Evolutionary conservation across 2,888 invertebrate species (phyloP).

Genomic region (Epsilonema sp.): DNA sequence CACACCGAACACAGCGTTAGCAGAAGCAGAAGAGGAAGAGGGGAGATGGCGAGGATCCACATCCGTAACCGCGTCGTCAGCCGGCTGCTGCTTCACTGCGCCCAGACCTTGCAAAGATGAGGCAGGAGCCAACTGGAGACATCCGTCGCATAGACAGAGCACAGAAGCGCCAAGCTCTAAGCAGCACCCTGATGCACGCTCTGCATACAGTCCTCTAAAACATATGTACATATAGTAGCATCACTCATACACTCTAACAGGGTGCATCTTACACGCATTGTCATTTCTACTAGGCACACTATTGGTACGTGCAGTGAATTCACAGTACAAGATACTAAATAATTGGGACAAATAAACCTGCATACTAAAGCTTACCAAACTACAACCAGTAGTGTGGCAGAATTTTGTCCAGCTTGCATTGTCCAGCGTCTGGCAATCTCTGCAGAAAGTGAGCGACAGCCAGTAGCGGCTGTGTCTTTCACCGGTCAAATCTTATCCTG

Average conservation of each 20-base stretch:
- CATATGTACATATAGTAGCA: too few relatives aligned
- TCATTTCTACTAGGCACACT: too few relatives aligned
- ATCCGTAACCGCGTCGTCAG: too few relatives aligned
- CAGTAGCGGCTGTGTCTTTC: constrained; percentile 39
- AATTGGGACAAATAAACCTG: too few relatives aligned
- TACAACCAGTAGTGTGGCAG: constrained; percentile 30
- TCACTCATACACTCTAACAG: too few relatives aligned
- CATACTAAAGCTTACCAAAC: too few relatives aligned
- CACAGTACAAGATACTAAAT: too few relatives aligned
- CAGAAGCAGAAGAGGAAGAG: too few relatives aligned
- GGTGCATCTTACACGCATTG: too few relatives aligned
- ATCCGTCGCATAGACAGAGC: constrained; percentile 26
- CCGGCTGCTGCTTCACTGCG: constrained; percentile 32
- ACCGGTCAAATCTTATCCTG: constrained; percentile 41
- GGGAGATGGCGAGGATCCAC: too few relatives aligned
- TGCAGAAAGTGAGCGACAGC: constrained; percentile 38
- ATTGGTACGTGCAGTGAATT: too few relatives aligned
- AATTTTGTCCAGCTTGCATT: constrained; percentile 28
- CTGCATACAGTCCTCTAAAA: constrained; percentile 36
- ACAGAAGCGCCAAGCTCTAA: constrained; percentile 34
- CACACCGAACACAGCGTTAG: constrained; percentile 35
- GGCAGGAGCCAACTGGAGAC: constrained; percentile 15
- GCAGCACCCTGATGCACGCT: constrained; percentile 41
- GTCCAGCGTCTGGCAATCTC: constrained; percentile 35
- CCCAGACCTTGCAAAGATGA: constrained; percentile 34